Conservation (phyloP, 2,797 vertebrate genomes). For the Acanthis flammea region DNA sequence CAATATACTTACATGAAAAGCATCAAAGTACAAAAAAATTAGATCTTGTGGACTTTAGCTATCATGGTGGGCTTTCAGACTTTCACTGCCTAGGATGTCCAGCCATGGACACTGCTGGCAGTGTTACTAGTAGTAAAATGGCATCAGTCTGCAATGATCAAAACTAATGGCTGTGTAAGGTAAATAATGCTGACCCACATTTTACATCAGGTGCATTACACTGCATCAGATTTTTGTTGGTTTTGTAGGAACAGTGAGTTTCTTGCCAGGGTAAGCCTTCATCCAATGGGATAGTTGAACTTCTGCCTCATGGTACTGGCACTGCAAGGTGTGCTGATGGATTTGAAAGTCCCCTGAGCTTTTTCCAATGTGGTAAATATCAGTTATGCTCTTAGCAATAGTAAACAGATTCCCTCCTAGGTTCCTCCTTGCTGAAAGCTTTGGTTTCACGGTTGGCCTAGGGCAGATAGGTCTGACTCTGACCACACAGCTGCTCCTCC, state of each 20-base stretch:
- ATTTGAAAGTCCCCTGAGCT: neutral
- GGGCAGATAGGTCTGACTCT: neutral
- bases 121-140: neutral
- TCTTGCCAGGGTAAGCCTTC: neutral
- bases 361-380: neutral
- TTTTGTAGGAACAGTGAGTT: neutral
- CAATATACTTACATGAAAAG: neutral
- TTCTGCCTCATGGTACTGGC: neutral
- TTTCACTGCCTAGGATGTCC: neutral
- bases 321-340: neutral
- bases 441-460: neutral
- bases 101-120: neutral
- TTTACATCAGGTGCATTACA: neutral
- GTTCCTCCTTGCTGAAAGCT: neutral
- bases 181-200: neutral
- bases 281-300: neutral
- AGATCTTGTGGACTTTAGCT: neutral
- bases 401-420: neutral
- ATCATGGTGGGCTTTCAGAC: neutral
- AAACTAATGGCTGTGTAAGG: neutral
- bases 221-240: neutral
- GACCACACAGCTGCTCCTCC: neutral
- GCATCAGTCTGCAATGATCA: neutral
- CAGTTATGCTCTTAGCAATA: neutral
- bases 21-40: neutral